Percentiles rank a stretch among this genome's conserved stretches.
These are phyloP conservation scores for Meandrusa payeni DNA, from an alignment of 2,888 invertebrate species.

Conservation along the genomic window DNA sequence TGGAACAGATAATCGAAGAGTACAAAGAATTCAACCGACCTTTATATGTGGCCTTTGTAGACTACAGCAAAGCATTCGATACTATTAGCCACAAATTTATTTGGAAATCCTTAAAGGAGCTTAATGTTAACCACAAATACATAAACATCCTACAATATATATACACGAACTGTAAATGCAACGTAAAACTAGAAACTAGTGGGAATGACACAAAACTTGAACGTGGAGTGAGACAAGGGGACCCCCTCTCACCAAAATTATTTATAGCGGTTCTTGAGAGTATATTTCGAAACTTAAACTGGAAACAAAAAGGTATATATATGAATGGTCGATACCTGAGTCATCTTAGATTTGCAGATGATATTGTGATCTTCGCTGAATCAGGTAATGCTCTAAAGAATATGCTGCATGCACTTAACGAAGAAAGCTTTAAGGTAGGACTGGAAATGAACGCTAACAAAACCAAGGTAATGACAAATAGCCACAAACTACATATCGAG, in stretches of 20 bases:
- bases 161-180: slow-evolving; percentile 20
- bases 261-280: too few species aligned
- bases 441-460: too few species aligned
- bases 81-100: slow-evolving; percentile 24
- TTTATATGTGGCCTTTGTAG: too few species aligned
- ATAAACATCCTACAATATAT: slow-evolving; percentile 25
- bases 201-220: slow-evolving; percentile 10
- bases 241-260: slow-evolving; percentile 8
- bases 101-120: slow-evolving; percentile 19
- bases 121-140: slow-evolving; percentile 13
- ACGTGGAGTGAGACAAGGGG: slow-evolving; percentile 8
- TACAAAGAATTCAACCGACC: slow-evolving; percentile 21
- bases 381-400: slow-evolving; percentile 9
- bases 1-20: too few species aligned
- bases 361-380: slow-evolving; percentile 19
- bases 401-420: slow-evolving; percentile 21
- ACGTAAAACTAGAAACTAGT: slow-evolving; percentile 18
- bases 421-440: slow-evolving; percentile 18
- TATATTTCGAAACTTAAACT: slow-evolving; percentile 15
- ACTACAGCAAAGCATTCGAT: slow-evolving; percentile 15
- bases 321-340: slow-evolving; percentile 4
- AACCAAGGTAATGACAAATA: too few species aligned
- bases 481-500: too few species aligned
- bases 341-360: slow-evolving; percentile 25
- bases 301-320: slow-evolving; percentile 10